Evolutionary conservation across 2,888 invertebrate genomes (phyloP).

Genomic region (Ennomos fuscantarius): DNA sequence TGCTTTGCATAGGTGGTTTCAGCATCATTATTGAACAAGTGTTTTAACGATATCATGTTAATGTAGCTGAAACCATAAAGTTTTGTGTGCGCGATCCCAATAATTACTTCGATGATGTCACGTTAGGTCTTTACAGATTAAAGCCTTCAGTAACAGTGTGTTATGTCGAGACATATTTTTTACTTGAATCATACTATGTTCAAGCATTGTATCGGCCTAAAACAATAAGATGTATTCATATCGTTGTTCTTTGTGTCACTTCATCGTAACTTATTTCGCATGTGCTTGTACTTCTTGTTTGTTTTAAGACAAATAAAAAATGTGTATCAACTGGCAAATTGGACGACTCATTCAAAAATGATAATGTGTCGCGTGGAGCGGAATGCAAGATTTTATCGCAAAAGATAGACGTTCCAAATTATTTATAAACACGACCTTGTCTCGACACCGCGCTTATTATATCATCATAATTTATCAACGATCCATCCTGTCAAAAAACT

Average conservation of each 20-base stretch:
- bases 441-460: conserved; percentile 29
- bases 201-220: neutral
- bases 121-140: neutral
- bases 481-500: conserved; percentile 19
- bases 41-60: conserved; percentile 26
- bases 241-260: neutral
- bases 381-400: conserved; percentile 4
- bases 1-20: conserved; percentile 59
- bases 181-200: too few species aligned
- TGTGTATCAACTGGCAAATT: too few species aligned
- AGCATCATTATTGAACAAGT: conserved; percentile 47
- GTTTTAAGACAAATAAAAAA: too few species aligned
- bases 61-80: conserved; percentile 61
- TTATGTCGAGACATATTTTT: too few species aligned
- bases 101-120: conserved; percentile 35
- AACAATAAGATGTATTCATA: neutral
- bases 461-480: conserved; percentile 24
- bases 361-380: neutral
- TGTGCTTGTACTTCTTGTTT: neutral
- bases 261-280: neutral
- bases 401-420: conserved; percentile 17
- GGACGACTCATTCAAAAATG: neutral
- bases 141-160: neutral
- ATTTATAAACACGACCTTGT: conserved; percentile 31
- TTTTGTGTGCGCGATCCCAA: conserved; percentile 43